A percentile compares a stretch with the other conserved stretches of the same genome.
Evolutionary conservation across 2,797 vertebrate genomes (phyloP).

Genomic region (Catamblyrhynchus diadema): DNA sequence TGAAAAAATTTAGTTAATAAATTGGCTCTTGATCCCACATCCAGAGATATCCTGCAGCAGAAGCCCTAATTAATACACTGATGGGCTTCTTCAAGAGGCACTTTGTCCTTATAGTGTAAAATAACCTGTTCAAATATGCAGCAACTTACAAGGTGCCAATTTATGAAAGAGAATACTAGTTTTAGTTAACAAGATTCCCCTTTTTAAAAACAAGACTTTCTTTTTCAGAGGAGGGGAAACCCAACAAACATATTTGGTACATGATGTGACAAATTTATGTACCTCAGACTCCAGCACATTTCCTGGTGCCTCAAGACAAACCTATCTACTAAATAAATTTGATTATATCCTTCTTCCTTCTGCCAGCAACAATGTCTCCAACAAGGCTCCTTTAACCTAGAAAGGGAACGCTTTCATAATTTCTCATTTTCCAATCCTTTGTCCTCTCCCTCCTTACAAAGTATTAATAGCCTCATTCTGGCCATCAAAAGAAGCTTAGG

Average conservation of each 20-base stretch:
- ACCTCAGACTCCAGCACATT: background rate
- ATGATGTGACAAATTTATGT: background rate
- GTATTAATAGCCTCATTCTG: background rate
- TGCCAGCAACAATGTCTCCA: background rate
- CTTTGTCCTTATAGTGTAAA: background rate
- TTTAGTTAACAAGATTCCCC: background rate
- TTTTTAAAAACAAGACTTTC: background rate
- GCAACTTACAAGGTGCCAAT: background rate
- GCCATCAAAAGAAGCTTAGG: background rate
- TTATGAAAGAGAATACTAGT: background rate
- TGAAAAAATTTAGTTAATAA: background rate
- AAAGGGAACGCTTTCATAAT: background rate
- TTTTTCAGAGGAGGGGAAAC: background rate
- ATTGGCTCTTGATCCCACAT: background rate
- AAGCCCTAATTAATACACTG: background rate
- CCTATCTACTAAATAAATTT: background rate
- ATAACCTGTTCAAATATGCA: background rate
- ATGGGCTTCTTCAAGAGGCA: background rate
- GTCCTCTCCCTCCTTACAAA: background rate
- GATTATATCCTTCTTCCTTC: background rate
- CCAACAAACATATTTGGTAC: background rate
- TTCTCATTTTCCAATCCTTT: background rate
- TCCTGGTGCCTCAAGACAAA: background rate
- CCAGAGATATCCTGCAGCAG: background rate
- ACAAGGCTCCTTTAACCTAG: background rate